Conservation (phyloP, 2,797 vertebrate species). For the Poeciliopsis turneri region DNA sequence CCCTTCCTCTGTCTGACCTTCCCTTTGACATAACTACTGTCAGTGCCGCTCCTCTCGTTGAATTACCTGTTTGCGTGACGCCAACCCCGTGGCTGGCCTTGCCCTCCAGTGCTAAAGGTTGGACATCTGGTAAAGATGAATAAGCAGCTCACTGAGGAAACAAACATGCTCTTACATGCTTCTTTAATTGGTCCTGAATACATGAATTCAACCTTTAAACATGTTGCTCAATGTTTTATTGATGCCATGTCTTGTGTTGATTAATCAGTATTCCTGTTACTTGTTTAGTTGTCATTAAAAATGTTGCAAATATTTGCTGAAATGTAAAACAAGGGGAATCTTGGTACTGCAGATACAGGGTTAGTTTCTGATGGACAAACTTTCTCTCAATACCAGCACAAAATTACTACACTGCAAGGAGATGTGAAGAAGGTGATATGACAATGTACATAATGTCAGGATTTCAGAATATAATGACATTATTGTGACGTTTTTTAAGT, state of each 20-base stretch:
- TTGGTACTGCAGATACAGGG: not conserved
- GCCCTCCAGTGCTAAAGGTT: constrained; percentile 33
- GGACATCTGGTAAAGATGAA: constrained; percentile 29
- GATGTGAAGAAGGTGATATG: not conserved
- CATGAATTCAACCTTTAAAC: constrained; percentile 1
- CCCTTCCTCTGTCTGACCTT: constrained; percentile 65
- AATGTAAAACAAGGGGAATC: not conserved
- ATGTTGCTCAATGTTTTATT: not conserved
- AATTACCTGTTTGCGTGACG: constrained; percentile 32
- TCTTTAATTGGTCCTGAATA: constrained; percentile 10
- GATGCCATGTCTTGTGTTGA: not conserved
- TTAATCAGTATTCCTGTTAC: not conserved
- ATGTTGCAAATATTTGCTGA: not conserved
- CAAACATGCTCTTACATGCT: constrained; percentile 5
- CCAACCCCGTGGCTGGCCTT: constrained; percentile 43
- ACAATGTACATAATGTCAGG: not conserved
- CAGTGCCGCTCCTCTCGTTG: constrained; percentile 34
- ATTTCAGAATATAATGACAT: not conserved
- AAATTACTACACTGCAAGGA: not conserved
- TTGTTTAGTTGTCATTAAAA: not conserved
- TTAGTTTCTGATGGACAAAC: not conserved
- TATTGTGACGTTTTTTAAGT: not conserved
- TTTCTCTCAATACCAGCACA: too few species aligned
- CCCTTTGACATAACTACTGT: constrained; percentile 47
- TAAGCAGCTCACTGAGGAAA: constrained; percentile 6